phyloP scores from a whole-genome alignment of 1,140 invertebrate species.

The Eueides isabella region DNA sequence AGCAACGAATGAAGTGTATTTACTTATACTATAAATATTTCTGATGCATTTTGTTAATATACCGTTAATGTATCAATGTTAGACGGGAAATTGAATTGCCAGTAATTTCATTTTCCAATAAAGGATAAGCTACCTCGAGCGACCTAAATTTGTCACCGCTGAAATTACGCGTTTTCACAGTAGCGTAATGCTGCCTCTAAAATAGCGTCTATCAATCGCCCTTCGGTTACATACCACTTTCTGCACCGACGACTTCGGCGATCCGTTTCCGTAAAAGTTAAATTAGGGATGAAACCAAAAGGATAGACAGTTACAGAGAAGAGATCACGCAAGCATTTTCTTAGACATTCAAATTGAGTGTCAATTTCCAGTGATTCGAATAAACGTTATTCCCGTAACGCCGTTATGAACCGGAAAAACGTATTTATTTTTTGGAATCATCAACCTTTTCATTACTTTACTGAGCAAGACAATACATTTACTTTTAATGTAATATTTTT shows the following conservation, averaged over 20 bases:
- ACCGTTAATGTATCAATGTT: neutral
- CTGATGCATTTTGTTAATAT: neutral
- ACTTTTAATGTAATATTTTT: no score
- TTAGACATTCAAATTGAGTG: constrained; percentile 40
- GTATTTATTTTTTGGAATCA: neutral
- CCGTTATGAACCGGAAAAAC: neutral
- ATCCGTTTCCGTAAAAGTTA: constrained; percentile 70
- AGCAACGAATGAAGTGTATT: neutral
- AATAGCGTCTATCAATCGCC: constrained; percentile 66
- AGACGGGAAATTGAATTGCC: constrained; percentile 3
- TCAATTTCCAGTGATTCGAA: constrained; percentile 26
- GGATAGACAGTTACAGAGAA: constrained; percentile 51
- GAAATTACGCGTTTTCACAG: constrained; percentile 38
- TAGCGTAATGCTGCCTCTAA: constrained; percentile 52
- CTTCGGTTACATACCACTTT: constrained; percentile 64
- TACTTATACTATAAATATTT: neutral
- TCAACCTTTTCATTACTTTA: neutral
- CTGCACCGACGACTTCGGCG: constrained; percentile 53
- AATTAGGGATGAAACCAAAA: constrained; percentile 72
- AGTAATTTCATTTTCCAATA: constrained; percentile 20
- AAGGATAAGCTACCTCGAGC: constrained; percentile 19
- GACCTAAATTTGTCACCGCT: constrained; percentile 25
- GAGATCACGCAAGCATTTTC: constrained; percentile 49
- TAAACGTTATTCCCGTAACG: constrained; percentile 19
- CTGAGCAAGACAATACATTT: neutral